Percentiles rank a stretch among this genome's conserved stretches.
phyloP scores from a whole-genome alignment of 2,797 vertebrate species.

The Dromococcyx pavoninus region DNA sequence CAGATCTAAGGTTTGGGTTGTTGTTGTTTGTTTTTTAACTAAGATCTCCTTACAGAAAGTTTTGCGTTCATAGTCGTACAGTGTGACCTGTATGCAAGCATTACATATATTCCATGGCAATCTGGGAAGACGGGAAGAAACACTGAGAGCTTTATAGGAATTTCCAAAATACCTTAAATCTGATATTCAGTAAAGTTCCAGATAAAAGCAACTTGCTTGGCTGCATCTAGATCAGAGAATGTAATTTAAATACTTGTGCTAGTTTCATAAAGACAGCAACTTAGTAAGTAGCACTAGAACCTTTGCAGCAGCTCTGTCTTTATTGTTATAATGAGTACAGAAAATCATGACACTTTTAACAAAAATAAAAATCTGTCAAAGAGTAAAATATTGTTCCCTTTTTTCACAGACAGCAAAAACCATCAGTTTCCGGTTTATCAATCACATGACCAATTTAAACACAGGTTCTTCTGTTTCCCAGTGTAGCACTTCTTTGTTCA shows the following conservation, averaged over 20 bases:
- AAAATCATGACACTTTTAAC: background rate
- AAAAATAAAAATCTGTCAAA: background rate
- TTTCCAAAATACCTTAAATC: background rate
- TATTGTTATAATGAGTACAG: background rate
- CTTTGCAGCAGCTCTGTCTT: background rate
- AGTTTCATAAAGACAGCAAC: background rate
- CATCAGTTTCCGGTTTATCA: background rate
- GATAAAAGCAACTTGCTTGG: background rate
- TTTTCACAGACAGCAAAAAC: background rate
- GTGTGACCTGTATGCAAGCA: background rate
- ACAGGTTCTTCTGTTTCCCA: background rate
- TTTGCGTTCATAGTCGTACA: background rate
- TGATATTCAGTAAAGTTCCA: background rate
- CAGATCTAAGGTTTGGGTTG: background rate
- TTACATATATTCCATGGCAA: background rate
- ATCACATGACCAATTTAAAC: background rate
- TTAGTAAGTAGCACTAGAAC: background rate
- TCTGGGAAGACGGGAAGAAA: background rate
- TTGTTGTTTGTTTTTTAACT: background rate
- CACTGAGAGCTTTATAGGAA: background rate
- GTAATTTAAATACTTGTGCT: background rate
- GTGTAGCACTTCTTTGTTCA: background rate
- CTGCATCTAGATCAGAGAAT: background rate
- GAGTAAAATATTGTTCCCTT: background rate
- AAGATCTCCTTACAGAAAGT: background rate